Evolutionary conservation across 1,140 invertebrate species (phyloP), one percentile per base, ranked within the genome.

Genomic region (Papilio polytes): DNA sequence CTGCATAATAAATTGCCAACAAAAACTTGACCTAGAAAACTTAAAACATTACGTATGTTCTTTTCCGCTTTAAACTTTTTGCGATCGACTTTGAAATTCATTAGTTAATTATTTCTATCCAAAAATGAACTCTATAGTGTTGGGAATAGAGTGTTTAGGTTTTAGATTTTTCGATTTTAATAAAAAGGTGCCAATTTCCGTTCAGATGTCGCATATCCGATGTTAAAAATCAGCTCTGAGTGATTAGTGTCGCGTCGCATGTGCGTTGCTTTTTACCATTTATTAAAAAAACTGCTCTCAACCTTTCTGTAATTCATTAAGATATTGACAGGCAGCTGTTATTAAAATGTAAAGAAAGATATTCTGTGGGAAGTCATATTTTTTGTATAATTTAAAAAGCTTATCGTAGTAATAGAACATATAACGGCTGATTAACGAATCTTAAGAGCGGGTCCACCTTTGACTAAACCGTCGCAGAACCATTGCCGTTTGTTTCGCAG

Each of bases 141-240:
- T 20, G 26, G 59, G 44, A 72, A 73, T 79, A 79, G 46, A 81
- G 51, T 72, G 76, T 22, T 51, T 31, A 36, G 48, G 22, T 63
- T 74, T 20, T 51, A 73, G 74, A 80, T 22, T 51, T 84, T 44
- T 44, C 18, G 41, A 51, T 83, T 85, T 85, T 73, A 80, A 83
- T 87, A 94, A 94, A 94, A 93, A 94, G 88, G 86, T 92, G 92
- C 93, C 93, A 93, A 94, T 94, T 91, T 94, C 92, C 92, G 92
- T 88, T 91, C 85, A 84, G 89, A 90, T 90, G 88, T 92, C 84
- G 84, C 84, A 89, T 90, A 94, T 94, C 93, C 92, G 92, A 91
- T 89, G 83, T 87, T 90, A 90, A 93, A 94, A 94, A 94, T 94
- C 93, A 85, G 87, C 89, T 88, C 84, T 79, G 80, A 86, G 81